Evolutionary conservation across 1,140 invertebrate species (phyloP).

Genomic region (Eciton burchellii): DNA sequence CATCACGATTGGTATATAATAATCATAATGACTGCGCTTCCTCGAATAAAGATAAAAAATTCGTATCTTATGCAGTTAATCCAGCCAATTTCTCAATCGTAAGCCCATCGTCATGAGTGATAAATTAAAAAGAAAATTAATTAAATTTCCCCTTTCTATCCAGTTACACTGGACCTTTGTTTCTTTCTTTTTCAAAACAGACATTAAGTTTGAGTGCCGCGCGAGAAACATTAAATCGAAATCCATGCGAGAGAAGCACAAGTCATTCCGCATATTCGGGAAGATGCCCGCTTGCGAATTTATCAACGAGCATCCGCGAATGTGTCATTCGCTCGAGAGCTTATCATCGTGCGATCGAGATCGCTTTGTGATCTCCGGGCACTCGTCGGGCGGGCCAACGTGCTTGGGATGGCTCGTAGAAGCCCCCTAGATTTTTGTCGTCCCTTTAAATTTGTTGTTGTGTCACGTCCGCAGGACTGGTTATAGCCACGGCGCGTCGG

Average conservation of each 20-base stretch:
- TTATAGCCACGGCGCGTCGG: constrained; percentile 48
- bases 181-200: too few species aligned
- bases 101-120: not conserved
- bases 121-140: constrained; percentile 12
- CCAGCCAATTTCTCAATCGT: not conserved
- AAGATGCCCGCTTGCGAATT: not conserved
- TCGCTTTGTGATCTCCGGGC: not conserved
- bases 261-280: not conserved
- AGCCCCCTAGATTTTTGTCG: constrained; percentile 58
- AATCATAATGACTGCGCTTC: not conserved
- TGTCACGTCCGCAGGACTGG: constrained; percentile 64
- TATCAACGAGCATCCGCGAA: not conserved
- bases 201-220: not conserved
- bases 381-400: not conserved
- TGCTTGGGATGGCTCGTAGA: constrained; percentile 52
- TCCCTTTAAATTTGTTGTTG: constrained; percentile 78
- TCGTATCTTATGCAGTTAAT: too few species aligned
- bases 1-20: not conserved
- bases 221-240: not conserved
- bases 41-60: not conserved
- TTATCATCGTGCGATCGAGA: not conserved
- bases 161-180: not conserved
- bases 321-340: not conserved
- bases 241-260: not conserved
- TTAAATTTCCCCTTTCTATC: constrained; percentile 13